Evolutionary conservation across 2,113 vertebrate species (phyloP).

Genomic region (Cygnus atratus): DNA sequence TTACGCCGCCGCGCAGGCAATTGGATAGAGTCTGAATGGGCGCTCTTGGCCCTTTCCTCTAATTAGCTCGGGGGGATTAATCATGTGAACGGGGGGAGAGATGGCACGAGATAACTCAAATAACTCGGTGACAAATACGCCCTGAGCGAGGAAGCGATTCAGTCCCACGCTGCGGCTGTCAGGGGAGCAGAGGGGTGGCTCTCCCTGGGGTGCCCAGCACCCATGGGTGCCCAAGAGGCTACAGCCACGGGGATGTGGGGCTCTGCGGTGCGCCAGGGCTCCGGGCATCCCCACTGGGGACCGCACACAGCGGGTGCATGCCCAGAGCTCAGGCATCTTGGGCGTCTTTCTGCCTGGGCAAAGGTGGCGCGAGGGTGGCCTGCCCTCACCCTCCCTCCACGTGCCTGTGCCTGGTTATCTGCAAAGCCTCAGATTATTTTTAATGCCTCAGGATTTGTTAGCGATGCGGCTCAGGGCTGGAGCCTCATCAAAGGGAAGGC

Average conservation of each 20-base stretch:
- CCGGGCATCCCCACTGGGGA: too few species aligned
- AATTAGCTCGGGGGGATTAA: constrained; percentile 23
- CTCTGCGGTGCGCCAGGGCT: background rate
- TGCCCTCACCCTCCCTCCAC: background rate
- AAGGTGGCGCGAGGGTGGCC: background rate
- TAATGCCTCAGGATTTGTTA: background rate
- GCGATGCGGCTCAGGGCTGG: background rate
- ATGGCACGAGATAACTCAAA: background rate
- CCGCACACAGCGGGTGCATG: too few species aligned
- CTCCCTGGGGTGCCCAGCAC: background rate
- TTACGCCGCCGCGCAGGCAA: background rate
- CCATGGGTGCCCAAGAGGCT: background rate
- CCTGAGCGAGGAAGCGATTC: rapidly evolving
- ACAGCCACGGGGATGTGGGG: background rate
- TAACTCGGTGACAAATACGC: background rate
- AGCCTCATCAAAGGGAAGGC: background rate
- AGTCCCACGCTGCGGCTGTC: rapidly evolving
- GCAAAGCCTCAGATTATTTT: background rate
- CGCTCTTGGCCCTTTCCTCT: background rate
- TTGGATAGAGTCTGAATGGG: background rate
- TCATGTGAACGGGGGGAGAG: background rate
- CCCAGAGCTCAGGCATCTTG: too few species aligned
- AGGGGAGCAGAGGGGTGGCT: rapidly evolving
- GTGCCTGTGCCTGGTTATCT: rapidly evolving
- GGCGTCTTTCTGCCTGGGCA: background rate